Base-by-base conservation (phyloP, 2,797 vertebrate species). In the Dendrocincla fuliginosa region DNA sequence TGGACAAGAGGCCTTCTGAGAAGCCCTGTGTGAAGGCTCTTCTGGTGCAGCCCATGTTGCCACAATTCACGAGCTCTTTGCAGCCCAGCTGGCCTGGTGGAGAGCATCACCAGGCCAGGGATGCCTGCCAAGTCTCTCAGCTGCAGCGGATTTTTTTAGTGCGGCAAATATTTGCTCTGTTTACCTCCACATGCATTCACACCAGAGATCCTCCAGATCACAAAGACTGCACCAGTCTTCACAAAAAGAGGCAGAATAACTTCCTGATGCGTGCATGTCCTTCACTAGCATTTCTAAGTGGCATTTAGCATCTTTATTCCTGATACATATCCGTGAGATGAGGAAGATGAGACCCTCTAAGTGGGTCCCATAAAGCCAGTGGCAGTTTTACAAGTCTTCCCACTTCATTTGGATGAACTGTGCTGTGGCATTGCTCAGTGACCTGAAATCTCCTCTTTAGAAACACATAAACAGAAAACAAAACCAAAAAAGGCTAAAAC, bases 391-490 rank as follows among this genome's bases (percentile, higher is more conserved):
- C 35, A 13, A 65, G 46, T 91, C 71, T 67, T 55, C 64, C 64
- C 61, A 87, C 33, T 94, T 89, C 8, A 16, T 60, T 84, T 70
- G 89, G 70, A 96, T 30, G 32, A 96, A 83, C 37, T 1, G 6
- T 30, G 50, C 39, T 69, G 53, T 41, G 41, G 69, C 35, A 86
- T 65, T 87, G 74, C 39, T 65, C 9, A 5, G 49, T 78, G 87
- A 87, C 63, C 85, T 67, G 70, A 88, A 88, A 76, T 33, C 47
- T 95, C n/a, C 73, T 81, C 74, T 86, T 90, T 23, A 76, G 60
- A 88, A 88, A 93, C 63, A 89, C 90, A 85, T 63, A 86, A 75
- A 93, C 84, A 81, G 53, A 81, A 93, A 95, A 90, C 81, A 82
- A 87, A 46, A 13, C 82, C 46, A 76, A 90, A 95, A 95, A 93